Base-by-base conservation (phyloP, 2,888 invertebrate species). In the Heteropelma amictum region DNA sequence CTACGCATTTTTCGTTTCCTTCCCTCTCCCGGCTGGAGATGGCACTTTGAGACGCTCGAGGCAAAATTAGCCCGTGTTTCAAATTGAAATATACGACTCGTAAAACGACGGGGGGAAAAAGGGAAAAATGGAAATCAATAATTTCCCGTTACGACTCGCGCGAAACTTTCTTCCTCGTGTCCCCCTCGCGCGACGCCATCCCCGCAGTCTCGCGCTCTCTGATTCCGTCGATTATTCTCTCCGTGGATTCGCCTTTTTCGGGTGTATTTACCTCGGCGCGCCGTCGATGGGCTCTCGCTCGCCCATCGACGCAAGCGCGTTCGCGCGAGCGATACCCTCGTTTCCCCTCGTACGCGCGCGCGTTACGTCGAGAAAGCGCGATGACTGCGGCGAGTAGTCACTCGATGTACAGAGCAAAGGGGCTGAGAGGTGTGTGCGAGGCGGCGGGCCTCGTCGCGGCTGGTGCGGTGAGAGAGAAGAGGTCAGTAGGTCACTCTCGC, bases 401-500 rank as follows among this genome's bases (percentile, higher is more conserved):
- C n/a, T 14, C 17, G 23, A 38, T 28, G 47, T 38, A 26, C 47
- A 30, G 40, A 38, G 47, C 17, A 5, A n/a, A 45, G 19, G 42
- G n/a, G 58, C 19, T 17, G 14, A 35, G 17, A 6, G 21, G 56
- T 35, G 70, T 56, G 60, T 35, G 75, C 49, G 68, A 40, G 42
- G 30, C 60, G 42, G 26, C 54, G 42, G 10, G 35, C 17, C 38
- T 58, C 28, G 12, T 6, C 60, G n/a, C n/a, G n/a, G n/a, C n/a
- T n/a, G n/a, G n/a, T n/a, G n/a, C 49, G 61, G 42, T 51, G 68
- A 70, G 40, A 61, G 64, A 82, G 83, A 81, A n/a, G 82, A 83
- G 87, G 88, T 87, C 85, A 88, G 87, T 88, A 83, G 88, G 88
- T 88, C 87, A 87, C 87, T 87, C 87, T 88, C 86, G 82, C 88